Base-by-base conservation (phyloP, 2,888 invertebrate genomes). In the Nemotelus nigrinus region DNA sequence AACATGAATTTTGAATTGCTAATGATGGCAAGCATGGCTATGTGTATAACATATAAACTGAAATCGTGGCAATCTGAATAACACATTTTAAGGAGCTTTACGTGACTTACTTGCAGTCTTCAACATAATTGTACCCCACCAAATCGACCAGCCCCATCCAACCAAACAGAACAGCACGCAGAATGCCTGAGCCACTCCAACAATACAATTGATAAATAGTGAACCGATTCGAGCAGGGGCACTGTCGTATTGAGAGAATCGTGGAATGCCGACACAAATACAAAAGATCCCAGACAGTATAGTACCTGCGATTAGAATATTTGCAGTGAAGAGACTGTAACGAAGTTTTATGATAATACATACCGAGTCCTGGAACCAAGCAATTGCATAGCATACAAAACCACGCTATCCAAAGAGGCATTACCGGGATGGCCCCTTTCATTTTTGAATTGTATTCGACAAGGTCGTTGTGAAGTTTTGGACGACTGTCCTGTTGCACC, bases 121-220 rank as follows among this genome's bases (percentile, higher is more conserved):
- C 80, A 98, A 88, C 93, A 98, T 94, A 83, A 96, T 94, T 81
- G 96, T 93, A 2, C 98, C 98, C 98, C 98, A 98, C 92, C 97
- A 97, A 80, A 98, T 93, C 79, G 97, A 96, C 98, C 98, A 98
- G 82, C 98, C 97, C 98, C 98, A 98, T 39, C 98, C 96, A 58
- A 96, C 97, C 75, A 97, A 91, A 84, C 98, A 94, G 89, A 98
- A 98, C 76, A 97, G 90, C 75, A 98, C 94, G 44, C 97, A 97
- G 88, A 97, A 96, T 83, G 96, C 89, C 88, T 98, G 98, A 39
- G 95, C 92, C 77, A 93, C 89, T 0, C 96, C 97, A 78, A 98
- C 95, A 81, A 96, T 88, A 53, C 93, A 87, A 87, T 98, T 95
- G 79, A 97, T 94, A 81, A 96, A 90, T 82, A 97, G 91, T 2